These are phyloP conservation scores for Patella ulyssiponensis DNA, from an alignment of 2,888 invertebrate genomes.

Conservation along the genomic window DNA sequence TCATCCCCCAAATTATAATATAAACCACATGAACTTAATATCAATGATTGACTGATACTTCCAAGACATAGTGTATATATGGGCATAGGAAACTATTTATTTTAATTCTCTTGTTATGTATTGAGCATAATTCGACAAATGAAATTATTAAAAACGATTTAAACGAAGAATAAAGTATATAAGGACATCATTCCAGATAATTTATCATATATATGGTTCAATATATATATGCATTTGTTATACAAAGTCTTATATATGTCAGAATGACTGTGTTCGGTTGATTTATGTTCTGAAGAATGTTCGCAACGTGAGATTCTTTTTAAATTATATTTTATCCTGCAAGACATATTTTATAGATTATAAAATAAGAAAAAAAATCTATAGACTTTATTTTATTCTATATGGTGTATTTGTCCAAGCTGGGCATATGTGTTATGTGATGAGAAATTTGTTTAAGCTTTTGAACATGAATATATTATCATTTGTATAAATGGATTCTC, in stretches of 20 bases:
- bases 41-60: no score
- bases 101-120: no score
- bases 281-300: slow-evolving; percentile 24
- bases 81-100: no score
- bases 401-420: slow-evolving; percentile 26
- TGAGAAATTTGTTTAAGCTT: slow-evolving; percentile 8
- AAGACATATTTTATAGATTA: slow-evolving; percentile 48
- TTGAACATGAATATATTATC: slow-evolving; percentile 17
- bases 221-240: slow-evolving; percentile 13
- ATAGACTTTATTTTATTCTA: slow-evolving; percentile 32
- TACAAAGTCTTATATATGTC: slow-evolving; percentile 3
- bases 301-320: slow-evolving; percentile 39
- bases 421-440: slow-evolving; percentile 23
- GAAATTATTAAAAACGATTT: no score
- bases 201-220: slow-evolving; percentile 10
- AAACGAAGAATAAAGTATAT: slow-evolving; percentile 5
- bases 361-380: slow-evolving; percentile 26
- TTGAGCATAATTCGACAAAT: no score
- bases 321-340: slow-evolving; percentile 51
- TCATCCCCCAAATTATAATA: no score
- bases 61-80: no score
- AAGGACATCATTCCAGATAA: slow-evolving; percentile 2
- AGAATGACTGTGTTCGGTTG: slow-evolving; percentile 13
- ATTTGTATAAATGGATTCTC: slow-evolving; percentile 44
- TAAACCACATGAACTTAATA: no score